Base-by-base conservation (phyloP, 2,797 vertebrate genomes). In the Epinephelus coioides region DNA sequence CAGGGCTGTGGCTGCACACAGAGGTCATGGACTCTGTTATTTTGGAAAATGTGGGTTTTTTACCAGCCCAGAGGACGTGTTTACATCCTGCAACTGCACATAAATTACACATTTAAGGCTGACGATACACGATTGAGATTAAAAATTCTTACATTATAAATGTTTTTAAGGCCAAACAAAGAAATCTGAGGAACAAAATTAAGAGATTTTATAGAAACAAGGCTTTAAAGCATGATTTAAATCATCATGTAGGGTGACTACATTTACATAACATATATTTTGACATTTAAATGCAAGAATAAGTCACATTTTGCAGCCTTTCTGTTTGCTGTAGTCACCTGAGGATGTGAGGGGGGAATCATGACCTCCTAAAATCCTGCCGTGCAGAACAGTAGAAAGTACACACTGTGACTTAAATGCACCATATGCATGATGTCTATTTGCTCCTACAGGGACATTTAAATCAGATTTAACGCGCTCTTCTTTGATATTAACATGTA, bases 341-440 rank as follows among this genome's bases (percentile, higher is more conserved):
- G 51, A 49, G 43, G 27, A 3, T 21, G 38, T 25, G 51, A 44
- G 49, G 40, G n/a, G 8, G 44, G 18, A 64, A 21, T 69, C 43
- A 44, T 51, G 46, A 53, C 25, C 71, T 74, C 60, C 23, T 66
- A 23, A 34, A 51, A 38, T 72, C 19, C 19, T 30, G 15, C 44
- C 14, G 44, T 10, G 4, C 18, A 55, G 40, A 2, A 44, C 21
- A 44, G 0, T 23, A 46, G 19, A 43, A 43, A 47, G 25, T 43
- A 44, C 53, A 51, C 1, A 14, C 1, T 66, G 30, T 44, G 49
- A 27, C 54, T 34, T 1, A 50, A 61, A 70, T 18, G 54, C 65
- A 69, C 21, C 69, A 44, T 8, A 17, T 19, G 61, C 30, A 68
- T 13, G 30, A 68, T 13, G 30, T 10, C 3, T 38, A 10, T 8